These are phyloP conservation scores for Lagocephalus sceleratus DNA, from an alignment of 2,797 vertebrate species.

Conservation along the genomic window DNA sequence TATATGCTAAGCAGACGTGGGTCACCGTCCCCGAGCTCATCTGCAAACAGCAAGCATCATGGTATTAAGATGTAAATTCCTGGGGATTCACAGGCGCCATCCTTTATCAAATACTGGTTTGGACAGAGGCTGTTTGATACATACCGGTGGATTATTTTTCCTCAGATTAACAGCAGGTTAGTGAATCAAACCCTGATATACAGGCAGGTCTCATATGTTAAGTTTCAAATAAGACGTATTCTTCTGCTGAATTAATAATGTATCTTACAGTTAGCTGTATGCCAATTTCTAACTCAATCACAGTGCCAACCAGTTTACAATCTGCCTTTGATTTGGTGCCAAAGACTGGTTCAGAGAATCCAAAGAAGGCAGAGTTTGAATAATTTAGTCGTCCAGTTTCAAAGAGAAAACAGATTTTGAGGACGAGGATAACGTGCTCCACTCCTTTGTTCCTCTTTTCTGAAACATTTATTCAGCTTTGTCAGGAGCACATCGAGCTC, in stretches of 20 bases:
- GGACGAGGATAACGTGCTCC: constrained; percentile 6
- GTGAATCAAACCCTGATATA: neutral
- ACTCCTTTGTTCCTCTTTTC: constrained; percentile 3
- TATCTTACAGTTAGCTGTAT: constrained; percentile 12
- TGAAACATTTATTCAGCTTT: constrained; percentile 17
- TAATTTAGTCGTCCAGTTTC: constrained; percentile 28
- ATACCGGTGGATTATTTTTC: too few relatives aligned
- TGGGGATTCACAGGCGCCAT: too few relatives aligned
- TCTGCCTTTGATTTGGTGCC: constrained; percentile 11
- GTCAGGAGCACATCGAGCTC: constrained; percentile 26
- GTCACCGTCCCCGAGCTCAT: too few relatives aligned
- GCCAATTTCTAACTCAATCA: constrained; percentile 8
- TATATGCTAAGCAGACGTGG: too few relatives aligned
- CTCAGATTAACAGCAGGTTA: neutral
- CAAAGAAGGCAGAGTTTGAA: constrained; percentile 16
- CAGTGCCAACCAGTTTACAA: constrained; percentile 16
- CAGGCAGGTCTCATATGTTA: constrained; percentile 2
- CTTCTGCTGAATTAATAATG: constrained; percentile 14
- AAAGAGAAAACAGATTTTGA: constrained; percentile 21
- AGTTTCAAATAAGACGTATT: neutral
- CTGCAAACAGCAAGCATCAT: too few relatives aligned
- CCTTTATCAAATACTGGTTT: too few relatives aligned
- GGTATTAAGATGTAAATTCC: too few relatives aligned
- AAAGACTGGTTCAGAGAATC: constrained; percentile 6
- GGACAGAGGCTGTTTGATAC: too few relatives aligned